Percentiles rank a stretch among this genome's conserved stretches.
Evolutionary conservation across 1,140 invertebrate genomes (phyloP).

Genomic region (Pseudomyrmex pallidus): DNA sequence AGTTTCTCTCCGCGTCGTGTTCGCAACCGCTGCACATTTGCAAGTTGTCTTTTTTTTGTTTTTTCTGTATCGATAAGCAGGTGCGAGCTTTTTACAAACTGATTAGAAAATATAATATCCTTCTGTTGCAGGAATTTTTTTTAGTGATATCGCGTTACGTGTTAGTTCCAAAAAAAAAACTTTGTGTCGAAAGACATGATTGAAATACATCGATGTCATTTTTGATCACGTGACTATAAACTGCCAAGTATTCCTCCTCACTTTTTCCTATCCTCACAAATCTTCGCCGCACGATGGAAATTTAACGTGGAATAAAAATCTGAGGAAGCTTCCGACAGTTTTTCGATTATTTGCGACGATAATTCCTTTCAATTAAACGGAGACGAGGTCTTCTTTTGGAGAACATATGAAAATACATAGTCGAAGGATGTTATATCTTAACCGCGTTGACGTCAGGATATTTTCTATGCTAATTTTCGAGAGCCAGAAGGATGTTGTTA

Average conservation of each 20-base stretch:
- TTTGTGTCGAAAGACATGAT: neutral
- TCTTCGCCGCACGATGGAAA: too few relatives aligned
- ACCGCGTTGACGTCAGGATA: neutral
- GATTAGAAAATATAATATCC: neutral
- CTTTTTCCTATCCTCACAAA: too few relatives aligned
- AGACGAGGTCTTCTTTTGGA: too few relatives aligned
- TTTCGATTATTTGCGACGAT: too few relatives aligned
- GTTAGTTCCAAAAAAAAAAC: neutral
- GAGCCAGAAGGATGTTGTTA: neutral
- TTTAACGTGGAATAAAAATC: too few relatives aligned
- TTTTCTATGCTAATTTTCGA: conserved; percentile 1
- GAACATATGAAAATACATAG: too few relatives aligned
- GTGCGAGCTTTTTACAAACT: neutral
- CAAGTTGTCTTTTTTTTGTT: neutral
- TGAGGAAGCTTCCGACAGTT: too few relatives aligned
- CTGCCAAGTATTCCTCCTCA: too few relatives aligned
- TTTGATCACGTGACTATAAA: too few relatives aligned
- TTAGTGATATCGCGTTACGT: too few relatives aligned
- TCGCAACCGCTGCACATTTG: neutral
- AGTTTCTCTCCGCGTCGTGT: conserved; percentile 4
- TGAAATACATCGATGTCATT: neutral
- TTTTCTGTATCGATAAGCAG: neutral
- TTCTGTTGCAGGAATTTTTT: too few relatives aligned
- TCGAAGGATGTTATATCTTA: neutral
- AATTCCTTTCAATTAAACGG: too few relatives aligned